These are phyloP conservation scores for Zosterops borbonicus DNA, from an alignment of 2,113 vertebrate genomes.

Conservation along the genomic window DNA sequence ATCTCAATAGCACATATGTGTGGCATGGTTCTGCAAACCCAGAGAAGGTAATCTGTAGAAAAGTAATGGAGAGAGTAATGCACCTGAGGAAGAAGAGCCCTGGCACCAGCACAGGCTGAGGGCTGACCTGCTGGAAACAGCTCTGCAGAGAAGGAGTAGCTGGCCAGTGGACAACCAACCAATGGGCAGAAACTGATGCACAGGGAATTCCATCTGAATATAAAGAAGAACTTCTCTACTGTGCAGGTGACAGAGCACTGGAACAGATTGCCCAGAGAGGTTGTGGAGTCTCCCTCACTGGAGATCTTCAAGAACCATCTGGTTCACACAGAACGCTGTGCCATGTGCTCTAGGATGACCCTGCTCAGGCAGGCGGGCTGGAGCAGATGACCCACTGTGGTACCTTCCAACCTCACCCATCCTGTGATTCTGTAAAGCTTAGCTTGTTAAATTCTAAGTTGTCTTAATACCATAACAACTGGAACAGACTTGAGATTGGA, in stretches of 20 bases:
- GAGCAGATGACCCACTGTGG: background rate
- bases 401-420: background rate
- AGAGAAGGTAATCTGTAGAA: background rate
- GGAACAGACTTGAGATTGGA: background rate
- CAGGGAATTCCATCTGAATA: background rate
- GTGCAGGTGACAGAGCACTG: background rate
- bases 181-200: background rate
- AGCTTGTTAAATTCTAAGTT: background rate
- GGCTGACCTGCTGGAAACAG: background rate
- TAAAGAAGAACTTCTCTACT: background rate
- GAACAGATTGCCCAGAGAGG: background rate
- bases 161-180: background rate
- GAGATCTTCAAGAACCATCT: fast-evolving
- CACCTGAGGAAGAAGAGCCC: background rate
- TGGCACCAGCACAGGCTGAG: background rate
- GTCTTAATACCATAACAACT: background rate
- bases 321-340: background rate
- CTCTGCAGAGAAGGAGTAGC: background rate
- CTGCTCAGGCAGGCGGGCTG: background rate
- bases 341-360: background rate
- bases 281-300: background rate
- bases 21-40: background rate
- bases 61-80: background rate
- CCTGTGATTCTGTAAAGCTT: background rate
- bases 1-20: background rate